Conservation (phyloP, 1,140 invertebrate genomes). For the Panulirus ornatus region DNA sequence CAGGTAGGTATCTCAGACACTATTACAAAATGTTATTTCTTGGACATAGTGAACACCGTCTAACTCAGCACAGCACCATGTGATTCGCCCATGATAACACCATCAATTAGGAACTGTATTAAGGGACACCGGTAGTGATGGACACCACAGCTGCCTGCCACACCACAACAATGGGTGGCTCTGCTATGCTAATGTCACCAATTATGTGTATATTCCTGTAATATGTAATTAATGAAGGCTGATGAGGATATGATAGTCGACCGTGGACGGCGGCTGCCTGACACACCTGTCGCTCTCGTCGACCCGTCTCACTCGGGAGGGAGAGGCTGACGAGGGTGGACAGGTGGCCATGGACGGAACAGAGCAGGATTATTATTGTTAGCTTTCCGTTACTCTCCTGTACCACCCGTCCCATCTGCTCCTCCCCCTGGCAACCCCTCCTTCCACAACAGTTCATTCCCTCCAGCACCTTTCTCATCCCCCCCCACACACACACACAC, state of each 20-base stretch:
- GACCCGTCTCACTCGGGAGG: too few relatives aligned
- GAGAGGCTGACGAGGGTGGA: neutral
- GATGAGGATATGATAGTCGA: neutral
- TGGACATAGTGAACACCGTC: too few relatives aligned
- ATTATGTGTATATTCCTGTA: neutral
- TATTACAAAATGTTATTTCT: too few relatives aligned
- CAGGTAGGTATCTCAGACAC: too few relatives aligned
- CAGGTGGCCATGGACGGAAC: neutral
- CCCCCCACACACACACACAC: too few relatives aligned
- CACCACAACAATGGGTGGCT: neutral
- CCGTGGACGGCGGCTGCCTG: neutral
- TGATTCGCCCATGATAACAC: too few relatives aligned
- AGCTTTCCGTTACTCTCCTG: neutral
- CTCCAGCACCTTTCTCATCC: neutral
- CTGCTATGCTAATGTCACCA: neutral
- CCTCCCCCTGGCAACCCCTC: neutral
- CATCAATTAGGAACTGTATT: too few relatives aligned
- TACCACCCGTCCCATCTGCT: neutral
- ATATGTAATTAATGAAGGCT: neutral
- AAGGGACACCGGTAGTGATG: too few relatives aligned
- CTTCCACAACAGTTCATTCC: neutral
- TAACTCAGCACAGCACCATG: too few relatives aligned
- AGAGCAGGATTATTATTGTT: neutral
- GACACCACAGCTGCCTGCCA: too few relatives aligned
- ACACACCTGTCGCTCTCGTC: neutral